Percentiles rank a stretch among this genome's conserved stretches.
phyloP scores from a whole-genome alignment of 2,113 vertebrate species.

The Equus przewalskii region DNA sequence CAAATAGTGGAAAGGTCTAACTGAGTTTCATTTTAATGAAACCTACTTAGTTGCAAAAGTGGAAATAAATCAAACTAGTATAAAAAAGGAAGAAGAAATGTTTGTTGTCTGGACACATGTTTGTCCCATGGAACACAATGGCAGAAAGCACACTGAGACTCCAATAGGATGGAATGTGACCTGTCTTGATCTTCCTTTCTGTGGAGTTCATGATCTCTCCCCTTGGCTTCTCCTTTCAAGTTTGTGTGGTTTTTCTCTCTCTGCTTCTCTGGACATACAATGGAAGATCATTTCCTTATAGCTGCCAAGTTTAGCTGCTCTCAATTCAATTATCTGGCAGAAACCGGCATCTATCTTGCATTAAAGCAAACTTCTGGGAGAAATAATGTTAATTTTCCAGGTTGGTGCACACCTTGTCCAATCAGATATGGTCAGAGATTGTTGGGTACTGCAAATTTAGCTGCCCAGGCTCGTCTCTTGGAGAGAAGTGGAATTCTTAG shows the following conservation, averaged over 20 bases:
- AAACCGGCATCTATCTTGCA: not conserved
- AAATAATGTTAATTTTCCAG: not conserved
- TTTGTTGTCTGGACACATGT: not conserved
- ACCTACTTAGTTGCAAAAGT: not conserved
- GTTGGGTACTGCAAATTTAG: not conserved
- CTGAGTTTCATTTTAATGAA: slow-evolving; percentile 13
- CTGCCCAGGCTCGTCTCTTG: fast-evolving
- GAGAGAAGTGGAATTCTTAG: not conserved
- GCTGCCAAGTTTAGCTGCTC: not conserved
- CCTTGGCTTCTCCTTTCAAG: not conserved
- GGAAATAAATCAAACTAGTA: slow-evolving; percentile 24
- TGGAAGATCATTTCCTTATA: not conserved
- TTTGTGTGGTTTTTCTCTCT: not conserved
- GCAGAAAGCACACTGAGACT: not conserved
- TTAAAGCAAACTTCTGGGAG: not conserved
- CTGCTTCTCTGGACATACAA: not conserved
- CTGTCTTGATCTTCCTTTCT: not conserved
- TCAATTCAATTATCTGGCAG: not conserved
- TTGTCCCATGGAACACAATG: not conserved
- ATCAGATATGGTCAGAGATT: not conserved
- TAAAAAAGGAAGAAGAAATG: not conserved
- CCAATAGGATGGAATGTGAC: not conserved
- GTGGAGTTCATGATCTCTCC: not conserved
- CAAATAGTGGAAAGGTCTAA: not conserved
- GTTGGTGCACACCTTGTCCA: not conserved